Evolutionary conservation across 2,797 vertebrate genomes (phyloP).

Genomic region (Falco cherrug): DNA sequence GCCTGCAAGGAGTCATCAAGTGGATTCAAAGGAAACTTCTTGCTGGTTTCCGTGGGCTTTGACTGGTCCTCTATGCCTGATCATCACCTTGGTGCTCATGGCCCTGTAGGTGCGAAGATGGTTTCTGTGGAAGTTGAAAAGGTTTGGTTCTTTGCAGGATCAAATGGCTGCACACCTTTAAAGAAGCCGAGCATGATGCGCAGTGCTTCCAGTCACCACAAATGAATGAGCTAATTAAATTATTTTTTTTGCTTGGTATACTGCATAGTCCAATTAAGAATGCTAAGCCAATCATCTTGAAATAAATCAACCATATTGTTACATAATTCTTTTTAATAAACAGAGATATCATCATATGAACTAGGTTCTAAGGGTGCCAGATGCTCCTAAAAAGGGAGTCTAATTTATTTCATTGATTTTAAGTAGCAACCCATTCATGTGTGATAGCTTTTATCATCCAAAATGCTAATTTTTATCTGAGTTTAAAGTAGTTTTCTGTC

Average conservation of each 20-base stretch:
- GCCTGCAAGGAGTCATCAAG: background rate
- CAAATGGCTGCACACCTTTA: constrained; percentile 29
- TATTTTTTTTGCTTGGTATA: constrained; percentile 53
- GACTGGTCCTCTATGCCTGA: background rate
- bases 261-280: constrained; percentile 75
- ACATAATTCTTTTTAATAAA: constrained; percentile 80
- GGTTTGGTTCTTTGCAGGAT: background rate
- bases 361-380: constrained; percentile 76
- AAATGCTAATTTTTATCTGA: constrained; percentile 71
- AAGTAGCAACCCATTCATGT: constrained; percentile 74
- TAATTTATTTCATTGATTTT: constrained; percentile 79
- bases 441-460: constrained; percentile 71
- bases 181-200: constrained; percentile 22
- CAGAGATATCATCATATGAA: constrained; percentile 75
- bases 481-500: constrained; percentile 52
- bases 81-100: background rate
- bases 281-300: constrained; percentile 74
- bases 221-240: constrained; percentile 73
- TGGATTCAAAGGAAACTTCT: background rate
- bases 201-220: constrained; percentile 66
- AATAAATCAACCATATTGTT: constrained; percentile 79
- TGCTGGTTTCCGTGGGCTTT: background rate
- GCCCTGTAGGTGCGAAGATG: background rate
- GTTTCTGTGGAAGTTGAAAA: background rate
- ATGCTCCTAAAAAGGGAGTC: constrained; percentile 76